Evolutionary conservation across 2,888 invertebrate species (phyloP).

Genomic region (Cistogaster globosa): DNA sequence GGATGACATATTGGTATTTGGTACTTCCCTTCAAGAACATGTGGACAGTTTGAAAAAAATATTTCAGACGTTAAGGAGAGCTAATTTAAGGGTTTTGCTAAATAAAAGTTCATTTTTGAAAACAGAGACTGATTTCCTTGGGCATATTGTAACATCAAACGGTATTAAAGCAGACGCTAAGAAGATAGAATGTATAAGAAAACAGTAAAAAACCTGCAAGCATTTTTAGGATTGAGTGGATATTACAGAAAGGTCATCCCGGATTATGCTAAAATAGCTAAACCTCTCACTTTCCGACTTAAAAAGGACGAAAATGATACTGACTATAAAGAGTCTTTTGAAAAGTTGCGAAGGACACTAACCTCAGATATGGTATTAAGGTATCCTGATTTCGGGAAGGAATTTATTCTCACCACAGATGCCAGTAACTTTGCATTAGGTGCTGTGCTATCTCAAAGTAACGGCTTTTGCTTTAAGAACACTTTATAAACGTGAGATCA

Average conservation of each 20-base stretch:
- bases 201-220: constrained; percentile 55
- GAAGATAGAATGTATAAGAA: constrained; percentile 6
- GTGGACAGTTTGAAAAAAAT: too few relatives aligned
- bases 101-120: background rate
- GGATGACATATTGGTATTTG: background rate
- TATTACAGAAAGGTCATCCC: constrained; percentile 66
- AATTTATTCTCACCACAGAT: background rate
- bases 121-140: background rate
- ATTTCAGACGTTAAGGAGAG: background rate
- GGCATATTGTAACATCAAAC: background rate
- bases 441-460: background rate
- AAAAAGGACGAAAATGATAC: background rate
- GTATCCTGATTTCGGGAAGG: background rate
- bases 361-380: too few relatives aligned
- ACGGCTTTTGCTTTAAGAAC: background rate
- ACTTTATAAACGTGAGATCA: background rate
- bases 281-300: constrained; percentile 37
- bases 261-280: constrained; percentile 58
- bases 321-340: background rate
- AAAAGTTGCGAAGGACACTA: background rate
- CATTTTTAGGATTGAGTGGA: constrained; percentile 68
- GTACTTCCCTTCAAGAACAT: background rate
- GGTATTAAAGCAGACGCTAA: background rate
- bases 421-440: constrained; percentile 13
- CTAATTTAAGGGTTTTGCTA: background rate